phyloP scores from a whole-genome alignment of 2,797 vertebrate species.

The Eulemur mongoz region DNA sequence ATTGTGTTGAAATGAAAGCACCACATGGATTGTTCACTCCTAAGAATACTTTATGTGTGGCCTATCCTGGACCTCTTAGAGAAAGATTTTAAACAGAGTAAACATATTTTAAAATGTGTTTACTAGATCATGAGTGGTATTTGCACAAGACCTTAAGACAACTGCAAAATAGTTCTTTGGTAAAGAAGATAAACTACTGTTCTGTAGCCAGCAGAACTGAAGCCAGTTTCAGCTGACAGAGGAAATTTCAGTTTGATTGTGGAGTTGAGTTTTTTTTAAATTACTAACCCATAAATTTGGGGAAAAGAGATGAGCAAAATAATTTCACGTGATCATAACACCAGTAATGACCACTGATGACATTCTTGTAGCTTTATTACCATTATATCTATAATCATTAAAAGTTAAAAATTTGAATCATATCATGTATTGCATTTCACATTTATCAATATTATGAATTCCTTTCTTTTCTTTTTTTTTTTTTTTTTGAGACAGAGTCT shows the following conservation, averaged over 20 bases:
- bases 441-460: neutral
- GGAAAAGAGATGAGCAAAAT: neutral
- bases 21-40: neutral
- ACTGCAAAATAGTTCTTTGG: neutral
- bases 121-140: neutral
- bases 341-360: neutral
- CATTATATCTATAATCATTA: neutral
- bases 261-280: neutral
- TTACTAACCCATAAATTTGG: neutral
- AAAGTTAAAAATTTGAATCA: neutral
- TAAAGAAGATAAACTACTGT: neutral
- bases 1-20: neutral
- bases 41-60: neutral
- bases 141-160: neutral
- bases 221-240: neutral
- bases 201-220: neutral
- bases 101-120: neutral
- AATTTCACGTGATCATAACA: neutral
- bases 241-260: neutral
- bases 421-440: neutral
- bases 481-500: too few relatives aligned
- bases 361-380: neutral
- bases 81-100: neutral
- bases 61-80: neutral
- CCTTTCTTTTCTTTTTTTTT: neutral